Evolutionary conservation across 2,797 vertebrate genomes (phyloP).

Genomic region (Spondyliosoma cantharus): DNA sequence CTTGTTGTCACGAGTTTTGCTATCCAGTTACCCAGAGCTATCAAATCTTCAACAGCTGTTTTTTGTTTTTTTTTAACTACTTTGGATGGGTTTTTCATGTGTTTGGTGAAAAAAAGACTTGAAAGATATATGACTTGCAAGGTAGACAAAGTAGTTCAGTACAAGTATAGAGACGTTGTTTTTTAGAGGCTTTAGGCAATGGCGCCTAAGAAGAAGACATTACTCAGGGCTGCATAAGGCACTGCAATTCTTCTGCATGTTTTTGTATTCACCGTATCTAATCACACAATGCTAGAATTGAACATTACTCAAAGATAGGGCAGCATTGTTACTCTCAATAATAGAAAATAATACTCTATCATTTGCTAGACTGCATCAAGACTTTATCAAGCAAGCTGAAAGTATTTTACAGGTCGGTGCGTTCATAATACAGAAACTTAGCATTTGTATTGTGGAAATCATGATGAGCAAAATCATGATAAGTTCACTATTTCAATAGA

Average conservation of each 20-base stretch:
- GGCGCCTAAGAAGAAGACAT: neutral
- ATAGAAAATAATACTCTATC: too few relatives aligned
- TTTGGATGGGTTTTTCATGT: neutral
- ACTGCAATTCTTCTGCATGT: too few relatives aligned
- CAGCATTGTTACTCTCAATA: neutral
- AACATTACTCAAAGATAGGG: neutral
- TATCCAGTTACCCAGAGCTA: neutral
- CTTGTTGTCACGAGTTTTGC: neutral
- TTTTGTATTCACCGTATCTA: neutral
- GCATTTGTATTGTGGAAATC: neutral
- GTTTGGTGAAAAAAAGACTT: neutral
- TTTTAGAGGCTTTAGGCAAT: neutral
- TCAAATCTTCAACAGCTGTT: neutral
- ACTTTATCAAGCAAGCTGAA: neutral
- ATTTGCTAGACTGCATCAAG: neutral
- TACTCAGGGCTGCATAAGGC: neutral
- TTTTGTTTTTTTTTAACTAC: neutral
- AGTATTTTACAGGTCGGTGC: neutral
- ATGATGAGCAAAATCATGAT: neutral
- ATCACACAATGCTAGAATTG: neutral
- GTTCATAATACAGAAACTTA: neutral
- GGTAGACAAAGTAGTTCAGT: neutral
- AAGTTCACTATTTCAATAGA: neutral
- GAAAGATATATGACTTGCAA: neutral
- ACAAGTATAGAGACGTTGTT: neutral